These are phyloP conservation scores for Sinopyrophorus schimmeli DNA, from an alignment of 2,888 invertebrate genomes.

Conservation along the genomic window DNA sequence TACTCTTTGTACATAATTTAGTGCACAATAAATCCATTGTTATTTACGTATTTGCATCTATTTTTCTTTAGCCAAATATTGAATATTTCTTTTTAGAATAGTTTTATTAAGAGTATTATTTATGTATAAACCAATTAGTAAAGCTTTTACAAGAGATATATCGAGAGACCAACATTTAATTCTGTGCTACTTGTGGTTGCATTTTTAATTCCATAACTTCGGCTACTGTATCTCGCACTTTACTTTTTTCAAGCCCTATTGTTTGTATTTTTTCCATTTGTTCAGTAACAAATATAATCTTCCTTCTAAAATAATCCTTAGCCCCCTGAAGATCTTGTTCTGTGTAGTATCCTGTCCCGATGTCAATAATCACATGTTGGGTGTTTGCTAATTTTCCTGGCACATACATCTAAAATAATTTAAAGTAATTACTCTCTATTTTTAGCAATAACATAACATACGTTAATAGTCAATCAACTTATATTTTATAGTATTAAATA, in stretches of 20 bases:
- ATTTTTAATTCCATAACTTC: slow-evolving; percentile 78
- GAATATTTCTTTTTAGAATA: too few species aligned
- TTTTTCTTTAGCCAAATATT: too few species aligned
- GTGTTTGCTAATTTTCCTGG: slow-evolving; percentile 85
- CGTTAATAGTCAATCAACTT: not conserved
- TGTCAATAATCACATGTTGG: slow-evolving; percentile 88
- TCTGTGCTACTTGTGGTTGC: slow-evolving; percentile 46
- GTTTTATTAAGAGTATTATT: too few species aligned
- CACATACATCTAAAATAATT: slow-evolving; percentile 78
- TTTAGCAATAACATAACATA: not conserved
- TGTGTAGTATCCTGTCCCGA: slow-evolving; percentile 96
- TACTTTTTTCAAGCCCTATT: slow-evolving; percentile 80
- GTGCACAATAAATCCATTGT: slow-evolving; percentile 21
- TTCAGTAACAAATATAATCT: slow-evolving; percentile 86
- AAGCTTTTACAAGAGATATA: too few species aligned
- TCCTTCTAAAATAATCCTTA: slow-evolving; percentile 90
- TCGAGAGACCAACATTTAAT: too few species aligned
- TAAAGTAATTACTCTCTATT: slow-evolving; percentile 5
- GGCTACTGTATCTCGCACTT: slow-evolving; percentile 76
- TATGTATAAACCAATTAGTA: too few species aligned
- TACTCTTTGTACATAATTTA: slow-evolving; percentile 20
- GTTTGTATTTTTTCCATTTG: slow-evolving; percentile 93
- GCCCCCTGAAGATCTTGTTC: slow-evolving; percentile 81
- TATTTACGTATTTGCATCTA: slow-evolving; percentile 20
- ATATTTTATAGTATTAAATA: too few species aligned